phyloP scores from a whole-genome alignment of 2,888 invertebrate species.

The Catonia carolina region DNA sequence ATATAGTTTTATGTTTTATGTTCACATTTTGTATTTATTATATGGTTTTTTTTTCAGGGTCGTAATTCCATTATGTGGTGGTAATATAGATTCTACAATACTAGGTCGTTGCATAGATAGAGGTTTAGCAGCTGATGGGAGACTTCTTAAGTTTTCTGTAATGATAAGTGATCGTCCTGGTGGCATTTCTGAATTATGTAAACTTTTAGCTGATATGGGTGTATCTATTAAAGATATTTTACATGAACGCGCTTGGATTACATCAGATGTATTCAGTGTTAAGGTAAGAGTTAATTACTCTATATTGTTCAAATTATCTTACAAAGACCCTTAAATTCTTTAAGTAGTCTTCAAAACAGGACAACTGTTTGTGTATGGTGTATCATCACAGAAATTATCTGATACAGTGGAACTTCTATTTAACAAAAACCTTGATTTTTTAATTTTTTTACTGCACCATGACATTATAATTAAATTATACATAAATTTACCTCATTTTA shows the following conservation, averaged over 20 bases:
- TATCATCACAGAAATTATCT: background rate
- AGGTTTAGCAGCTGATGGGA: slow-evolving; percentile 79
- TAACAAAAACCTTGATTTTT: too few relatives aligned
- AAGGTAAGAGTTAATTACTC: slow-evolving; percentile 45
- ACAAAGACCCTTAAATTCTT: too few relatives aligned
- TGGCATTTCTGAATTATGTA: slow-evolving; percentile 78
- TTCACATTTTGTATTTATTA: too few relatives aligned
- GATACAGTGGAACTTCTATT: background rate
- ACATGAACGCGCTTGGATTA: slow-evolving; percentile 93
- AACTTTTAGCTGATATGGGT: slow-evolving; percentile 64
- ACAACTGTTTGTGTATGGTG: background rate
- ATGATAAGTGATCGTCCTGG: slow-evolving; percentile 82
- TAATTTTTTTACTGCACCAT: too few relatives aligned
- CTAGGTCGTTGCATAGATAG: slow-evolving; percentile 81
- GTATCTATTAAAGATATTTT: slow-evolving; percentile 93
- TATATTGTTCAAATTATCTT: too few relatives aligned
- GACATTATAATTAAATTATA: too few relatives aligned
- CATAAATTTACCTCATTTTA: too few relatives aligned
- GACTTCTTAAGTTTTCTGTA: slow-evolving; percentile 66
- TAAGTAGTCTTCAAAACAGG: too few relatives aligned
- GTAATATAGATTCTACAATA: slow-evolving; percentile 89
- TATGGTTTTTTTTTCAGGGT: slow-evolving; percentile 51
- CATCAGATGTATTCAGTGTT: slow-evolving; percentile 78
- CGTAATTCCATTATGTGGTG: slow-evolving; percentile 75
- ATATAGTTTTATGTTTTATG: too few relatives aligned